A percentile compares a stretch with the other conserved stretches of the same genome.
Conservation (phyloP, 2,888 invertebrate genomes). For the Acleris emargana region DNA sequence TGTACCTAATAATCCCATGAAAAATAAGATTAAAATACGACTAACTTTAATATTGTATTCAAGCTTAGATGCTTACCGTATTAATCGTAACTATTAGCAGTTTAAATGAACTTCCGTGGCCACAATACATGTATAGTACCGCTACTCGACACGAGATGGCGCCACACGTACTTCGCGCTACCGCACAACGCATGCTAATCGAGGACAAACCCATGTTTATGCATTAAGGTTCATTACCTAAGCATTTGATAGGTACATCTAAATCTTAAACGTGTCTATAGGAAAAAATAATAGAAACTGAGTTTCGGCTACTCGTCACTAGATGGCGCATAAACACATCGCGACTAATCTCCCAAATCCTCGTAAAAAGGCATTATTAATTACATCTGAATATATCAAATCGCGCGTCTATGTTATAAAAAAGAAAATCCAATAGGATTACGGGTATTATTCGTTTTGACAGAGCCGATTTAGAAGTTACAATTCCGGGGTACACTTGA, state of each 20-base stretch:
- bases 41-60: too few relatives aligned
- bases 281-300: not conserved
- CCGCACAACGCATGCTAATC: constrained; percentile 10
- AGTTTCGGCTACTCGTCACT: not conserved
- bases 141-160: constrained; percentile 48
- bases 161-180: constrained; percentile 27
- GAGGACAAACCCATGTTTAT: not conserved
- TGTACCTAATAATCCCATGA: too few relatives aligned
- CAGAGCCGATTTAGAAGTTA: constrained; percentile 61
- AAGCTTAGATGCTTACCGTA: too few relatives aligned
- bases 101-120: not conserved
- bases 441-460: constrained; percentile 58
- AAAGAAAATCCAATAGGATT: not conserved
- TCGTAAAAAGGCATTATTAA: not conserved
- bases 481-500: constrained; percentile 58
- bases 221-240: too few relatives aligned
- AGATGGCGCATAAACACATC: not conserved
- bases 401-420: not conserved
- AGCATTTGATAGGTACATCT: too few relatives aligned
- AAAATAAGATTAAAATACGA: too few relatives aligned
- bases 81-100: too few relatives aligned
- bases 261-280: not conserved
- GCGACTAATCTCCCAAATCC: not conserved
- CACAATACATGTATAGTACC: constrained; percentile 11
- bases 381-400: not conserved